Conservation (phyloP, 1,140 invertebrate genomes). For the Bombus polaris region DNA sequence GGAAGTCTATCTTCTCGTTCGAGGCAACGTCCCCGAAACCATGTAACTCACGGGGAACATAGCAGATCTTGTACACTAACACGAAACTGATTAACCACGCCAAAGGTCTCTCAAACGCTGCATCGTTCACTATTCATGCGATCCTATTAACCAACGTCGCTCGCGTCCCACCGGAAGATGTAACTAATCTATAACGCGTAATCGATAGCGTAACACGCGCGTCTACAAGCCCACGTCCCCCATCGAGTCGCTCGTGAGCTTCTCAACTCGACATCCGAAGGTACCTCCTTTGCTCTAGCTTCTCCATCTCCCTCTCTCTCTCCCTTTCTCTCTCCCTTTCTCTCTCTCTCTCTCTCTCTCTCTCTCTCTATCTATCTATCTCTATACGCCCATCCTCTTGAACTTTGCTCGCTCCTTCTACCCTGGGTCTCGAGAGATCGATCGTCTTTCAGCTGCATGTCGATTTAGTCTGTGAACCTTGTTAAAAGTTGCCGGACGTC, state of each 20-base stretch:
- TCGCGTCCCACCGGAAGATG: constrained; percentile 29
- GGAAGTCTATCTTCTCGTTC: not conserved
- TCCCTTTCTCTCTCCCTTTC: not conserved
- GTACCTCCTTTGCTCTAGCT: not conserved
- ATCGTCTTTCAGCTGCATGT: not conserved
- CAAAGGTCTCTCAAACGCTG: not conserved
- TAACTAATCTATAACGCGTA: constrained; percentile 38
- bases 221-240: constrained; percentile 38
- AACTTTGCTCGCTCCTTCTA: not conserved
- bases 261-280: not conserved
- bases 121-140: constrained; percentile 35
- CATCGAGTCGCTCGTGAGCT: not conserved
- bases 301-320: not conserved
- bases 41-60: not conserved
- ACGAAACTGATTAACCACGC: not conserved
- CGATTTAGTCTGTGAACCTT: not conserved
- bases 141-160: constrained; percentile 42
- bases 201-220: constrained; percentile 36
- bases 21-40: not conserved
- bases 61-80: not conserved
- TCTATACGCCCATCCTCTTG: not conserved
- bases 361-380: not conserved
- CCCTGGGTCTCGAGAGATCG: not conserved
- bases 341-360: not conserved
- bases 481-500: constrained; percentile 35